Conservation (phyloP, 2,113 vertebrate species). For the Passer montanus region DNA sequence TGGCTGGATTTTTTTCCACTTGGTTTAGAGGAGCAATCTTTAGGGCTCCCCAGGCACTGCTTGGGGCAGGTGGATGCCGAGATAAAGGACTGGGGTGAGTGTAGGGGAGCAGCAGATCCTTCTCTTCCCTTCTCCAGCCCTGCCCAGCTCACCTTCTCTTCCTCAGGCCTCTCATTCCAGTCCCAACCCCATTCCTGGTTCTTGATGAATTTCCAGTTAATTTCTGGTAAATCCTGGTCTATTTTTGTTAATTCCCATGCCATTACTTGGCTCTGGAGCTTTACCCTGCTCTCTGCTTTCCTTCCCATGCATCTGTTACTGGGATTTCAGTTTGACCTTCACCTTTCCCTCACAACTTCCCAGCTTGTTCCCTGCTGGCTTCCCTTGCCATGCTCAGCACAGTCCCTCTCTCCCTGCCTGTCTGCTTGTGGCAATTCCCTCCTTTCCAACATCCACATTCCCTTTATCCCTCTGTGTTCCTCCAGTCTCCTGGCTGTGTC, state of each 20-base stretch:
- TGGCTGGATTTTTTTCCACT: not conserved
- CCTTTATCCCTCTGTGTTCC: not conserved
- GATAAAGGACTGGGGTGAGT: not conserved
- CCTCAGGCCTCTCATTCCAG: not conserved
- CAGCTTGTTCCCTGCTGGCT: not conserved
- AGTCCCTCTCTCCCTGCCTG: not conserved
- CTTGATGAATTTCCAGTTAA: not conserved
- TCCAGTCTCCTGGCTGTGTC: not conserved
- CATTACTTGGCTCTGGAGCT: not conserved
- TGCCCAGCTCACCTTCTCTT: not conserved
- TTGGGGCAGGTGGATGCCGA: not conserved
- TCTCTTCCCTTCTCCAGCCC: not conserved
- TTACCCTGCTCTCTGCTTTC: not conserved
- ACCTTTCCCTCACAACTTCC: not conserved
- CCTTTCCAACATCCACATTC: not conserved
- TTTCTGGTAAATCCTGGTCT: not conserved
- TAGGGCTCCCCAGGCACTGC: not conserved
- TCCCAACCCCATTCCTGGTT: not conserved
- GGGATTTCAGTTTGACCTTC: not conserved
- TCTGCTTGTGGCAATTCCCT: not conserved
- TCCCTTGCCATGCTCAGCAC: not conserved
- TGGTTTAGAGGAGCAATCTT: not conserved
- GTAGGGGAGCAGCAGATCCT: not conserved
- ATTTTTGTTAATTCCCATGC: fast-evolving
- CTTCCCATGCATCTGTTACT: not conserved